These are phyloP conservation scores for Coregonus suidteri DNA, from an alignment of 2,797 vertebrate species.

Conservation along the genomic window DNA sequence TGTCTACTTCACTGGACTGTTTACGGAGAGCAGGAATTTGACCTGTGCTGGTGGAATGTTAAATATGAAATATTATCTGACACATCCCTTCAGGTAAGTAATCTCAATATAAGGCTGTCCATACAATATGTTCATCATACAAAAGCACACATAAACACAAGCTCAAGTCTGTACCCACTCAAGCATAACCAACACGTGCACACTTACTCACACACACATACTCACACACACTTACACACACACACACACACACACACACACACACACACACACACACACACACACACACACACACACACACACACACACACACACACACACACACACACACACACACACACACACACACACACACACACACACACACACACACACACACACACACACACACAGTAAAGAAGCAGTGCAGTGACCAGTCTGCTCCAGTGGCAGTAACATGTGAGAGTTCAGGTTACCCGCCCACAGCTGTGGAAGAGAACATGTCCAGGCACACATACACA, in stretches of 20 bases:
- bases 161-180: not conserved
- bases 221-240: no score
- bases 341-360: no score
- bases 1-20: no score
- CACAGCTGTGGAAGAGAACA: not conserved
- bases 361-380: no score
- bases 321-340: not conserved
- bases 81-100: no score
- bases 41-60: no score
- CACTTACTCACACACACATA: not conserved
- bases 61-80: no score
- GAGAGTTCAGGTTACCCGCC: not conserved
- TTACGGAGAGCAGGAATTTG: no score
- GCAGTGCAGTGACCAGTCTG: not conserved
- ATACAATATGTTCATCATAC: not conserved
- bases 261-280: conserved; percentile 2
- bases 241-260: not conserved
- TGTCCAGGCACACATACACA: not conserved
- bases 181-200: not conserved
- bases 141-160: not conserved
- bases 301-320: not conserved
- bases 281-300: not conserved
- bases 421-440: conserved; percentile 1
- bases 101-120: no score
- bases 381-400: not conserved